phyloP scores from a whole-genome alignment of 1,140 invertebrate genomes.

The Drosophila oshimai region DNA sequence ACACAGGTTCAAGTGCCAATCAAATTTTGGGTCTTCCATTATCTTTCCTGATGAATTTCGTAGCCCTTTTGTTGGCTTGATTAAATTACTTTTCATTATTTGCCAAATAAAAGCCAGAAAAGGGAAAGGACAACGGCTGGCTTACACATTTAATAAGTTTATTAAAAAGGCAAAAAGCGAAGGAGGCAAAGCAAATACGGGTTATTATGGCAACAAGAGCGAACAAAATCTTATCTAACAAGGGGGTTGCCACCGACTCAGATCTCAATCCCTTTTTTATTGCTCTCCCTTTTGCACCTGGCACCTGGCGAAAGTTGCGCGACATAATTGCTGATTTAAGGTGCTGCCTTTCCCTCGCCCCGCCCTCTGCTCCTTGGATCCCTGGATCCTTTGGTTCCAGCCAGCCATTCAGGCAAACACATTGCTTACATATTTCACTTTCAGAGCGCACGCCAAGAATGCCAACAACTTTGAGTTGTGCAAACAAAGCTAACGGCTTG shows the following conservation, averaged over 20 bases:
- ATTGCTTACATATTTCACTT: constrained; percentile 58
- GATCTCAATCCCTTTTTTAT: constrained; percentile 55
- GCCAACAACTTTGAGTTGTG: constrained; percentile 44
- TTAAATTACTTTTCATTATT: constrained; percentile 82
- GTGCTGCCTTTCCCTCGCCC: neutral
- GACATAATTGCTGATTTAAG: constrained; percentile 65
- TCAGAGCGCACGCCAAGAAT: constrained; percentile 43
- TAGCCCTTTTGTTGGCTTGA: constrained; percentile 71
- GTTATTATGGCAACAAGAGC: constrained; percentile 53
- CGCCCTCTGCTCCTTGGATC: neutral
- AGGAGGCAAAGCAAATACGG: constrained; percentile 37
- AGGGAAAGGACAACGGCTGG: constrained; percentile 54
- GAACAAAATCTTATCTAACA: constrained; percentile 48
- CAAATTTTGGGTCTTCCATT: constrained; percentile 50
- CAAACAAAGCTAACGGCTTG: constrained; percentile 34
- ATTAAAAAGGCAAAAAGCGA: constrained; percentile 66
- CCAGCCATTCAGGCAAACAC: constrained; percentile 35
- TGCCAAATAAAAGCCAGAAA: constrained; percentile 61
- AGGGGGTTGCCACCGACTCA: constrained; percentile 8
- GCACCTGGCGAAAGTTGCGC: constrained; percentile 37
- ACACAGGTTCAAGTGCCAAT: constrained; percentile 48
- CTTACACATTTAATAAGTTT: constrained; percentile 80
- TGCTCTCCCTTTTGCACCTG: constrained; percentile 8
- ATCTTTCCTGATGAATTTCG: constrained; percentile 49
- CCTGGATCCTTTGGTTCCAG: neutral